Base-by-base conservation (phyloP, 2,888 invertebrate genomes). In the Metalampra italica region DNA sequence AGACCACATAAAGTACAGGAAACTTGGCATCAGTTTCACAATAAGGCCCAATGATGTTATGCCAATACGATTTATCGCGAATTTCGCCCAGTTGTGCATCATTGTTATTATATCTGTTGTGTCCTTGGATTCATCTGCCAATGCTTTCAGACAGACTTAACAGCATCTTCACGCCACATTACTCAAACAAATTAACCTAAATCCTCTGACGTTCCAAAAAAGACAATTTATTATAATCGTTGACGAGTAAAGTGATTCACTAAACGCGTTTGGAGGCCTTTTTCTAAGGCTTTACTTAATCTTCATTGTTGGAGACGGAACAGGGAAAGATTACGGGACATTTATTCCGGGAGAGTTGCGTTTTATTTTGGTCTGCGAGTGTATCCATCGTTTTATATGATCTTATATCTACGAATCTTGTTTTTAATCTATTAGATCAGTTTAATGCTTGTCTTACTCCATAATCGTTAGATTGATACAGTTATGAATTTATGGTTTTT, bases 251-350 rank as follows among this genome's bases (percentile, higher is more conserved):
- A 59, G 52, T 49, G 47, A 50, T 53, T 45, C 45, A 11, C 29
- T 32, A 22, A 45, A 50, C 49, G 43, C 50, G 45, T 53, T 52
- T 56, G 49, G 36, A 36, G 34, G 14, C 9, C 29, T 42, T 36
- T 52, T 52, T 44, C 50, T 52, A 50, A 54, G 50, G 60, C 51
- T 51, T 50, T 42, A 15, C 36, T 36, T 60, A 48, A 57, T 53
- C 55, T 57, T 45, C 45, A 45, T 49, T 45, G 45, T 45, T 32
- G 40, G 34, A 43, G 37, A 15, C 43, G 48, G 43, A 12, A 43
- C 32, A 14, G 42, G 47, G 42, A 43, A 34, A 43, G 47, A 47
- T 47, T 47, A 47, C 43, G 36, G 30, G 37, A 15, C 29, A 37
- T 42, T 42, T 42, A 40, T 40, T 29, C 13, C 14, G 29, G 38